These are phyloP conservation scores for Olivierus martensii DNA, from an alignment of 1,140 invertebrate genomes.

Conservation along the genomic window DNA sequence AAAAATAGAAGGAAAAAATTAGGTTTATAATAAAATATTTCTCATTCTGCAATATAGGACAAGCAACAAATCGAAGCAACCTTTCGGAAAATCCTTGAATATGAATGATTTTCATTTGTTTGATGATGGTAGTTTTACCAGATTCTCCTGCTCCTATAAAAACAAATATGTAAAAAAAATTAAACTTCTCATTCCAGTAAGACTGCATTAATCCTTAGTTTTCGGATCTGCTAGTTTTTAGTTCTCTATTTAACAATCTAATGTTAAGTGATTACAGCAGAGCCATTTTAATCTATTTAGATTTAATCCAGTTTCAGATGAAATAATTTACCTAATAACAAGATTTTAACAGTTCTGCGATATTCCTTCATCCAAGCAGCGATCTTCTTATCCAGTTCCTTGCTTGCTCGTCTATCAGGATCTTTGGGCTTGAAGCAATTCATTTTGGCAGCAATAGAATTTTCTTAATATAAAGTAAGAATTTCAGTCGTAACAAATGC, in stretches of 20 bases:
- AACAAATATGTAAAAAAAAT: not conserved
- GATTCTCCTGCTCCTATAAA: constrained; percentile 35
- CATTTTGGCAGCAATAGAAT: too few species aligned
- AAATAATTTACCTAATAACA: constrained; percentile 39
- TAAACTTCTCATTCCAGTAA: not conserved
- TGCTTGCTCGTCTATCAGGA: constrained; percentile 18
- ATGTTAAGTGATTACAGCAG: too few species aligned
- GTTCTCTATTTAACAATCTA: too few species aligned
- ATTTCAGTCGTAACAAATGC: too few species aligned
- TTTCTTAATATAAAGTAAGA: too few species aligned
- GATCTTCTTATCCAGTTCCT: constrained; percentile 28
- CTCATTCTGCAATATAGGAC: too few species aligned
- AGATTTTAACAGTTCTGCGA: constrained; percentile 42
- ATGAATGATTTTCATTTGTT: constrained; percentile 68
- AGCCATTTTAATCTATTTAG: too few species aligned
- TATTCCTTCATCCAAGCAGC: constrained; percentile 29
- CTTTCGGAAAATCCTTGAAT: constrained; percentile 49
- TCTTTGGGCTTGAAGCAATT: constrained; percentile 5
- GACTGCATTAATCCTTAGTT: not conserved
- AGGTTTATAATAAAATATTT: too few species aligned
- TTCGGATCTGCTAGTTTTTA: too few species aligned
- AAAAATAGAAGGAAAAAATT: not conserved
- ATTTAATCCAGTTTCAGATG: too few species aligned
- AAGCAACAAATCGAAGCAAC: too few species aligned
- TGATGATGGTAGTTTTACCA: constrained; percentile 61